phyloP scores from a whole-genome alignment of 2,888 invertebrate genomes.

The Melanostoma mellinum region DNA sequence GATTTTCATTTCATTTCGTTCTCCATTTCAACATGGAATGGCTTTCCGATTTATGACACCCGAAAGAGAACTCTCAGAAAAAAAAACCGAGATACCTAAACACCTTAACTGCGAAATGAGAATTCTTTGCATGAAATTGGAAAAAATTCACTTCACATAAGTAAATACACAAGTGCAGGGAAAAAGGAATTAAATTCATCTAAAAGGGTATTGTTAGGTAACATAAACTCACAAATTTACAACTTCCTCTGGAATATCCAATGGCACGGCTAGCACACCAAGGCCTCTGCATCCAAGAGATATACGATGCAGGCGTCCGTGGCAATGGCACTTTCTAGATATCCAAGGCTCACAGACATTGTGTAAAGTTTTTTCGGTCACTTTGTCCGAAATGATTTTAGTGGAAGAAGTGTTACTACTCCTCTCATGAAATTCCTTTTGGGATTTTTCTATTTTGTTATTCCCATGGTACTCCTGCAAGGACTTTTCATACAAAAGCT shows the following conservation, averaged over 20 bases:
- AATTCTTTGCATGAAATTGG: background rate
- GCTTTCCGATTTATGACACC: constrained; percentile 41
- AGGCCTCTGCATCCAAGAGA: constrained; percentile 80
- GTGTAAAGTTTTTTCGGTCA: constrained; percentile 76
- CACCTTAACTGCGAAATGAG: constrained; percentile 6
- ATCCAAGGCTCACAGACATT: constrained; percentile 80
- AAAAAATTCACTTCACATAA: constrained; percentile 30
- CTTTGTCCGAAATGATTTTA: constrained; percentile 35
- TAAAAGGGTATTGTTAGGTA: constrained; percentile 54
- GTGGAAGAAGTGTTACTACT: constrained; percentile 52
- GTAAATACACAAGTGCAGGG: constrained; percentile 17
- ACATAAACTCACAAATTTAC: constrained; percentile 79
- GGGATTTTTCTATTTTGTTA: no score
- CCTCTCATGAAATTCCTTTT: background rate
- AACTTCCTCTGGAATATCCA: constrained; percentile 79
- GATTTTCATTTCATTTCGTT: constrained; percentile 50
- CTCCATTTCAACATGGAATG: background rate
- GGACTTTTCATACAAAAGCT: constrained; percentile 80
- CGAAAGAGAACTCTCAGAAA: background rate
- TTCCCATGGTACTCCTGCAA: constrained; percentile 79
- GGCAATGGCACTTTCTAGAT: constrained; percentile 80
- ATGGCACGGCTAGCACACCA: constrained; percentile 79
- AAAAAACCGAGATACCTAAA: constrained; percentile 9
- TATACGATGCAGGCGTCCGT: constrained; percentile 78
- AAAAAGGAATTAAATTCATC: constrained; percentile 30